Evolutionary conservation across 2,113 vertebrate species (phyloP), one percentile per base, ranked within the genome.

Genomic region (Bettongia penicillata): DNA sequence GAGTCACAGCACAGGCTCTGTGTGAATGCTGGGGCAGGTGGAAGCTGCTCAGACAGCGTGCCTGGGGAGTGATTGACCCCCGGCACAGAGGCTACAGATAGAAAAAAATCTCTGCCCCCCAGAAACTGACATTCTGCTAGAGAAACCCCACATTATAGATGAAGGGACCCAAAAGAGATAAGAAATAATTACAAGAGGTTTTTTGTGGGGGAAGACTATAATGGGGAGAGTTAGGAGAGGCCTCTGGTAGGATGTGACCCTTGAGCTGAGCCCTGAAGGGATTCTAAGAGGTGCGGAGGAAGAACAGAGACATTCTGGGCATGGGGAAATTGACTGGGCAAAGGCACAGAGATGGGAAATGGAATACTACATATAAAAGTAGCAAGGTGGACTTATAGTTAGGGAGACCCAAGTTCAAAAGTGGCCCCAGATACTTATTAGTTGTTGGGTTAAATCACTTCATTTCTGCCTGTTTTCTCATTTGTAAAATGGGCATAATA

Each of bases 21-120:
- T 7, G 77, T 25, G 93, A 90, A 96, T 93, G 5, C 0, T 0
- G 8, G 68, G 61, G 93, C 28, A 91, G 92, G 52, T 68, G 50
- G 31, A 49, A 92, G 91, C 90, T 92, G 84, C 55, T 93, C 47
- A 5, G 31, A 24, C n/a, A 91, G 95, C 84, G 43, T 31, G 91
- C 51, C 31, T 1, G 2, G 9, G 61, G n/a, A 19, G 61, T 4
- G 11, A 77, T 3, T n/a, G 61, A n/a, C 61, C 16, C 28, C 55
- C 2, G 2, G 26, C 55, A 10, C 9, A 4, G 12, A n/a, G 68
- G 37, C 68, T 7, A n/a, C 68, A 77, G 31, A 14, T 14, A 77
- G 61, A 16, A 77, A n/a, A n/a, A 77, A 68, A 11, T 4, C 31
- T 31, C 31, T 68, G 31, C 31, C 61, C 61, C 16, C 28, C 61